Percentiles rank a stretch among this genome's conserved stretches.
Conservation (phyloP, 2,888 invertebrate species). For the Drosophila algonquin region DNA sequence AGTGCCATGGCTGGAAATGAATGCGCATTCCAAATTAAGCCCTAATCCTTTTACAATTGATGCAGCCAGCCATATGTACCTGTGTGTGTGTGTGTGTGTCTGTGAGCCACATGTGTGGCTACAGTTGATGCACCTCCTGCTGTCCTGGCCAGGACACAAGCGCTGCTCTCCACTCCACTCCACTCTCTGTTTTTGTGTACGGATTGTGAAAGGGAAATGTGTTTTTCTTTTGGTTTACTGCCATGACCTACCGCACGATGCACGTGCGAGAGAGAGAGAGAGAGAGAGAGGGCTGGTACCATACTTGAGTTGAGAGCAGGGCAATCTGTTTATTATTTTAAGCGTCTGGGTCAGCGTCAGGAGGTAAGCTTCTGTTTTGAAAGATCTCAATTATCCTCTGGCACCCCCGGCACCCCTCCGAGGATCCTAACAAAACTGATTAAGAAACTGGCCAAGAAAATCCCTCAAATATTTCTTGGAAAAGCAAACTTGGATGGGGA, state of each 20-base stretch:
- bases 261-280: no score
- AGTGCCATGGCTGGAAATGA: constrained; percentile 65
- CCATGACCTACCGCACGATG: constrained; percentile 54
- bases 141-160: constrained; percentile 26
- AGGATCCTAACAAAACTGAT: constrained; percentile 34
- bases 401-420: constrained; percentile 14
- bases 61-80: constrained; percentile 71
- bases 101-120: constrained; percentile 46
- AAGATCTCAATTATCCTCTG: constrained; percentile 34
- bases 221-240: constrained; percentile 23
- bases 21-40: constrained; percentile 80
- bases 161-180: no score
- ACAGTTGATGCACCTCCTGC: constrained; percentile 29
- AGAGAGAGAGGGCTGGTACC: constrained; percentile 3
- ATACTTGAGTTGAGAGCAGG: constrained; percentile 12
- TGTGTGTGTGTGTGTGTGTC: constrained; percentile 42
- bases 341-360: constrained; percentile 4
- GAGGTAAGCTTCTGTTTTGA: constrained; percentile 38
- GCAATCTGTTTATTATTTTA: constrained; percentile 41
- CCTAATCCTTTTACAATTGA: constrained; percentile 81
- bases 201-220: constrained; percentile 44
- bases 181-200: constrained; percentile 41
- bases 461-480: no score
- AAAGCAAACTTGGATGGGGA: no score
- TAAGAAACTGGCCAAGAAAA: not conserved